These are phyloP conservation scores for Telmatochromis sp. DNA, from an alignment of 2,113 vertebrate species.

Conservation along the genomic window DNA sequence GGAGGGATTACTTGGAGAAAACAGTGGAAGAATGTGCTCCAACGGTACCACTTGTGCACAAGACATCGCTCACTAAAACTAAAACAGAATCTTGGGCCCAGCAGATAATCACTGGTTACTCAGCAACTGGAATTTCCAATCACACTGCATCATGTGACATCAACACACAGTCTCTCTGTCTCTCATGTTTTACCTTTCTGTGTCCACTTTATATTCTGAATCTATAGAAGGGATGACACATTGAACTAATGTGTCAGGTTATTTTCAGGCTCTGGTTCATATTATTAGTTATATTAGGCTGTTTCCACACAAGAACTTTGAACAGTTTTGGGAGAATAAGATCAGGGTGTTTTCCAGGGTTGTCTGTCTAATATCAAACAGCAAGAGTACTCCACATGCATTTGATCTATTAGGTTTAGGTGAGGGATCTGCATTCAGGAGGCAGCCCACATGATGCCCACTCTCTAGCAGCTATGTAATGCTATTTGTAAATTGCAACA, in stretches of 20 bases:
- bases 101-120: not conserved
- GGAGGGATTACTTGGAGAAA: not conserved
- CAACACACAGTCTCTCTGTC: not conserved
- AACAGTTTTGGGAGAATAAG: not conserved
- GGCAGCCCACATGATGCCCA: not conserved
- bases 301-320: not conserved
- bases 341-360: not conserved
- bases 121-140: not conserved
- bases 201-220: not conserved
- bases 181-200: not conserved
- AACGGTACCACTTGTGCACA: not conserved
- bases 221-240: not conserved
- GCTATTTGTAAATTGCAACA: not conserved
- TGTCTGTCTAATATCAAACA: not conserved
- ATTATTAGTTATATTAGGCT: not conserved
- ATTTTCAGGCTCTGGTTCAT: not conserved
- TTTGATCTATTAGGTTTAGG: not conserved
- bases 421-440: not conserved
- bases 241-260: not conserved
- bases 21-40: not conserved
- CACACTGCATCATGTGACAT: not conserved
- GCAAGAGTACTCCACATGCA: not conserved
- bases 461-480: not conserved
- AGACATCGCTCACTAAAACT: not conserved
- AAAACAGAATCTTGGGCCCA: not conserved